Evolutionary conservation across 2,113 vertebrate species (phyloP), one percentile per base, ranked within the genome.

Genomic region (Odocoileus virginianus): DNA sequence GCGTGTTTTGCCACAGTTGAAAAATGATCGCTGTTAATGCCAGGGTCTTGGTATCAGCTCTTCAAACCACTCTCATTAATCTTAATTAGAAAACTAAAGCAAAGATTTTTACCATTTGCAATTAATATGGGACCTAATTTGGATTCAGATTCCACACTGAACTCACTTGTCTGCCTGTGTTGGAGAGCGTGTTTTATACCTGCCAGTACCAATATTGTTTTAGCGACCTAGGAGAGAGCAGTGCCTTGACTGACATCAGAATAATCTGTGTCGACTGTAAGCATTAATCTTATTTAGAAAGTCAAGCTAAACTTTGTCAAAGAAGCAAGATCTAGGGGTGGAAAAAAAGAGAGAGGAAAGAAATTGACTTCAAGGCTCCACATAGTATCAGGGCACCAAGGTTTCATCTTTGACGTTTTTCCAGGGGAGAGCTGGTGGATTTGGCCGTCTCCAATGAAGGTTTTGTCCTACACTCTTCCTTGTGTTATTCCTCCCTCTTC

Each of bases 241-340:
- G 76, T 58, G 79, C 30, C 7, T 61, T 97, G 92, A 96, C 87
- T 96, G 96, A 97, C 88, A 97, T 23, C 87, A 79, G 54, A 95
- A 86, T 98, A 98, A 98, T 88, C 97, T 96, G 50, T 96, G 58
- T 97, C 87, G 86, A 97, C 52, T 47, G 89, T 82, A 94, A 23
- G 8, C 96, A 98, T 98, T 98, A 97, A 98, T 97, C 96, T 98
- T 98, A 97, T 91, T 92, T 95, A 98, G 60, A 89, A 98, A 98
- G 57, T 98, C 96, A 98, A 95, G 90, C 89, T 94, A 81, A 98
- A 98, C 40, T 98, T 98, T 98, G 98, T 98, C 93, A 98, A 98
- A 98, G 96, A 3, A 97, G 91, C 92, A 97, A 93, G 19, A 33
- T 30, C 3, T 13, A 60, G 43, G 54, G 15, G 54, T 13, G 5